These are phyloP conservation scores for Coendou prehensilis DNA, from an alignment of 2,797 vertebrate genomes.

Conservation along the genomic window DNA sequence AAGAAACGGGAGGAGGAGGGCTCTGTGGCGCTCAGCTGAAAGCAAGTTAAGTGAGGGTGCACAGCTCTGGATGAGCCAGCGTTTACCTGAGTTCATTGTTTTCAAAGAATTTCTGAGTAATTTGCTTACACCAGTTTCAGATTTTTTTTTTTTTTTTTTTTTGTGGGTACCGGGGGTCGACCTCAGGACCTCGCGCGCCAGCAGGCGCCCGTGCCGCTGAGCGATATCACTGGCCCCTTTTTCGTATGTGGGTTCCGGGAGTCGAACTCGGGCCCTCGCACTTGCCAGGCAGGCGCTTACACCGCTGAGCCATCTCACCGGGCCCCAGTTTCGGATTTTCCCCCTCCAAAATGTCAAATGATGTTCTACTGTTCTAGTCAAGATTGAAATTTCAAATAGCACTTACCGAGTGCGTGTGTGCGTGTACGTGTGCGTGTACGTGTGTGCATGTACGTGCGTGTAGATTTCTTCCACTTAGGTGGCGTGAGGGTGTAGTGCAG, in stretches of 20 bases:
- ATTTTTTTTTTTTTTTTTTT: no score
- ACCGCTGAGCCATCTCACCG: no score
- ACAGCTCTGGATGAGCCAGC: neutral
- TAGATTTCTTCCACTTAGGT: accelerated
- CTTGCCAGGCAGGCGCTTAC: no score
- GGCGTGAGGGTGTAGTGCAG: accelerated
- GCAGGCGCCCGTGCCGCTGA: no score
- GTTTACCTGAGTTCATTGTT: neutral
- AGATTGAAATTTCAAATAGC: neutral
- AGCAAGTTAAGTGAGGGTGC: accelerated
- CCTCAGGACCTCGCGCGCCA: no score
- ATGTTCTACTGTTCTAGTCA: neutral
- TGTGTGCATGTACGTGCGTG: neutral
- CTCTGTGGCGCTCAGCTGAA: neutral
- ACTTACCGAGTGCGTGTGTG: neutral
- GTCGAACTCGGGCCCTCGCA: no score
- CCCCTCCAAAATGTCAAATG: neutral
- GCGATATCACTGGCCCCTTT: no score
- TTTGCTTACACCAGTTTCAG: neutral
- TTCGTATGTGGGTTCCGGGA: no score
- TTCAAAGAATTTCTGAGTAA: neutral
- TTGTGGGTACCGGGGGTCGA: no score
- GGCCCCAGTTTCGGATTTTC: neutral
- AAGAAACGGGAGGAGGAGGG: accelerated
- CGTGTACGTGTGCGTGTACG: neutral